Base-by-base conservation (phyloP, 1,140 invertebrate genomes). In the Melipona quadrifasciata region DNA sequence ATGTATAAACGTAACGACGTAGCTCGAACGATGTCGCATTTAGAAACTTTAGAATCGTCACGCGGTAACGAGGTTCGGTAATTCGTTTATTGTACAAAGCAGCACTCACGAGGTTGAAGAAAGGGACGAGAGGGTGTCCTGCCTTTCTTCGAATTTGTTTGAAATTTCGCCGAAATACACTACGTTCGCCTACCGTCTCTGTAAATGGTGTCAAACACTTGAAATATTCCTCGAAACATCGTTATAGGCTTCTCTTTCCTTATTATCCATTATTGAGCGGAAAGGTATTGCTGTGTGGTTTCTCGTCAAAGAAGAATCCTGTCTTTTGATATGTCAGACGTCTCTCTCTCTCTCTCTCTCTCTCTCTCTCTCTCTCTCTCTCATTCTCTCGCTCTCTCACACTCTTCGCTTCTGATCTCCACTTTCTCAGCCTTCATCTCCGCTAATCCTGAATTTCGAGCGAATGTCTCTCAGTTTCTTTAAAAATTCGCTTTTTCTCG, bases 301-400 rank as follows among this genome's bases (percentile, higher is more conserved):
- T 86, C 87, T 90, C 88, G 82, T 93, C 89, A 88, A n/a, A 85
- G 83, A 92, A 93, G 90, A 90, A 92, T 92, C 79, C 78, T 90
- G 80, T 91, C 90, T 90, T 92, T 92, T 94, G 93, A 94, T 94
- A 94, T 94, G 93, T 94, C 91, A 91, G 80, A 92, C 88, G 90
- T 90, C 57, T 79, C 80, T 39, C 58, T 90, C 76, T 47, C 53
- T 61, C 24, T 81, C 86, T 53, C 31, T 72, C 24, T 17, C 51
- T 61, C 55, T 68, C 57, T 24, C 64, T 11, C 27, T 27, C 1
- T 65, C 64, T 17, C 16, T 65, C n/a, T 71, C 21, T 74, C 31
- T 67, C 31, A 68, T 70, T 58, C 21, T 65, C 27, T 68, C 19
- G 16, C 39, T 68, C 51, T 70, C 39, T 55, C 58, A 47, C n/a